phyloP scores from a whole-genome alignment of 2,888 invertebrate genomes.

The Thecocarcelia acutangulata region DNA sequence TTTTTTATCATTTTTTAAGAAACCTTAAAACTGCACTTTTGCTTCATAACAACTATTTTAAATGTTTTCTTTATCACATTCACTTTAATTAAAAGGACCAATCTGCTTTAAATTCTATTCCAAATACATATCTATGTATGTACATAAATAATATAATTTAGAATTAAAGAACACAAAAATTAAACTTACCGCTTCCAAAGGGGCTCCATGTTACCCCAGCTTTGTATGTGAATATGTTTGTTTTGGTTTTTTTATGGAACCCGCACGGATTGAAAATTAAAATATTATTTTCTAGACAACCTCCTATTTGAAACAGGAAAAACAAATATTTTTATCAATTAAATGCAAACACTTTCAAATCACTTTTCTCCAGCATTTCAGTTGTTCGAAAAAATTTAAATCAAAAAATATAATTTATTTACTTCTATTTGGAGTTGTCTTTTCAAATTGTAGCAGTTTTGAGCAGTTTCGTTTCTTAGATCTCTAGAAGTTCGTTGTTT shows the following conservation, averaged over 20 bases:
- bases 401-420: conserved; percentile 15
- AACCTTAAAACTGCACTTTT: no score
- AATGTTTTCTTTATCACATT: no score
- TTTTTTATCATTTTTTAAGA: no score
- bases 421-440: conserved; percentile 32
- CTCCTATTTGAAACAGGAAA: conserved; percentile 66
- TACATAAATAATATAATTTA: neutral
- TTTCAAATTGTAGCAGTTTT: neutral
- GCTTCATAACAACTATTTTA: no score
- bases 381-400: conserved; percentile 1
- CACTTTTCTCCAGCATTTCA: neutral
- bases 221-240: conserved; percentile 73
- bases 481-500: conserved; percentile 1
- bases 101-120: neutral
- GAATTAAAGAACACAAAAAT: neutral
- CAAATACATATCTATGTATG: neutral
- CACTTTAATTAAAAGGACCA: neutral
- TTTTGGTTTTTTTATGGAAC: conserved; percentile 56
- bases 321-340: conserved; percentile 24
- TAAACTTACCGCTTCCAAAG: conserved; percentile 81
- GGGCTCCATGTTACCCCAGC: conserved; percentile 81
- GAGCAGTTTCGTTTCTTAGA: conserved; percentile 12
- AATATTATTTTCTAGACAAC: conserved; percentile 64
- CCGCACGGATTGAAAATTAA: conserved; percentile 60
- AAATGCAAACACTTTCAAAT: conserved; percentile 15